These are phyloP conservation scores for Myodes glareolus DNA, from an alignment of 2,113 vertebrate species.

Conservation along the genomic window DNA sequence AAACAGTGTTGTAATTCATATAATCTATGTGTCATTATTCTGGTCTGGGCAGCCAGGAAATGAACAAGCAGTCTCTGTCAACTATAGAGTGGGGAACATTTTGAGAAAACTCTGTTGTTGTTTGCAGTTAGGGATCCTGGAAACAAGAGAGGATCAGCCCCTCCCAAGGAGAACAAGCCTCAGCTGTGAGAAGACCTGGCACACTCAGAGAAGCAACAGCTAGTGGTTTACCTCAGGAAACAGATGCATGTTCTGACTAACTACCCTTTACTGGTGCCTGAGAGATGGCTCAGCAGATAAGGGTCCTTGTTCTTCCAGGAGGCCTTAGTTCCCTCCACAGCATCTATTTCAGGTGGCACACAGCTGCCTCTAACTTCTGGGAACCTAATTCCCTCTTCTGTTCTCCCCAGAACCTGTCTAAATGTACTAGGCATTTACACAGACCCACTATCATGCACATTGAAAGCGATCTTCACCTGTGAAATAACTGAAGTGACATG, in stretches of 20 bases:
- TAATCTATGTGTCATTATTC: too few relatives aligned
- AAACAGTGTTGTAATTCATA: too few relatives aligned
- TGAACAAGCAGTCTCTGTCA: too few relatives aligned
- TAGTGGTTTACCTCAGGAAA: background rate
- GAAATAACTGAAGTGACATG: background rate
- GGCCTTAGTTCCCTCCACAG: background rate
- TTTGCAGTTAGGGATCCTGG: too few relatives aligned
- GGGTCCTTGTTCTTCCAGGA: background rate
- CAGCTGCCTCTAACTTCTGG: background rate
- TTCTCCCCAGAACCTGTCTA: background rate
- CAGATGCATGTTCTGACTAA: background rate
- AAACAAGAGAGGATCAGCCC: accelerated
- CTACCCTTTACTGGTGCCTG: background rate
- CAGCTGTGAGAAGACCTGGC: too few relatives aligned
- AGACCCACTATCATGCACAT: background rate
- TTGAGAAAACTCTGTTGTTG: background rate
- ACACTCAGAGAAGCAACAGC: background rate
- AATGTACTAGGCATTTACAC: too few relatives aligned
- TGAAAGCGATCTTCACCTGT: background rate
- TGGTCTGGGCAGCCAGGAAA: too few relatives aligned
- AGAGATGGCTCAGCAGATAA: background rate
- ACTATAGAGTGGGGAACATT: background rate
- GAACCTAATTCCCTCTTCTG: background rate
- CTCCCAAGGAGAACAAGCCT: background rate
- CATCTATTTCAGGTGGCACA: background rate